These are phyloP conservation scores for Gila robusta DNA, from an alignment of 2,797 vertebrate species.

Conservation along the genomic window DNA sequence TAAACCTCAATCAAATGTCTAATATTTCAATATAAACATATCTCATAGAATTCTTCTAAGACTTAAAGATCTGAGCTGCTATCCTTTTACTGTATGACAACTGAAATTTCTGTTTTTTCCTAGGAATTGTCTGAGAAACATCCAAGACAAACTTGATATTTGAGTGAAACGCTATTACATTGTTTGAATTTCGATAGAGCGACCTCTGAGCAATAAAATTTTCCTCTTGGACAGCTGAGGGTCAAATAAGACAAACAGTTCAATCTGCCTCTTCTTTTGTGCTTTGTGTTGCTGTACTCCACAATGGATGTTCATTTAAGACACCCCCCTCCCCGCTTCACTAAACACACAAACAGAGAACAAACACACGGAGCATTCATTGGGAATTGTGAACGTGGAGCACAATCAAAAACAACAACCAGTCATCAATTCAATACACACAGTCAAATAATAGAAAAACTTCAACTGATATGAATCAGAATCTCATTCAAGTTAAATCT, in stretches of 20 bases:
- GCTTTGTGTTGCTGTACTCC: conserved; percentile 57
- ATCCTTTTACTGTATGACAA: not conserved
- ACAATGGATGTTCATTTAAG: conserved; percentile 63
- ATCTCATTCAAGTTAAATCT: not conserved
- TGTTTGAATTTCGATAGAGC: not conserved
- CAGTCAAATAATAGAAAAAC: not conserved
- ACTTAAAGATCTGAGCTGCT: not conserved
- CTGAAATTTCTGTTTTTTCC: not conserved
- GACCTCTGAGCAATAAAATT: conserved; percentile 12
- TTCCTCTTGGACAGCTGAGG: conserved; percentile 43
- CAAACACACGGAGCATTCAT: conserved; percentile 63
- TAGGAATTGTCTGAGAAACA: not conserved
- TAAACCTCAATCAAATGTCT: not conserved
- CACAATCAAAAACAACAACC: conserved; percentile 7
- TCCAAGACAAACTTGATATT: not conserved
- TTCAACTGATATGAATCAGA: not conserved
- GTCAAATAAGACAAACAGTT: conserved; percentile 63
- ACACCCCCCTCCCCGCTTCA: not conserved
- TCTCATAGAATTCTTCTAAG: not conserved
- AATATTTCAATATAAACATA: not conserved
- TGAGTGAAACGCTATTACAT: not conserved
- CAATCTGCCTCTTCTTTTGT: conserved; percentile 61
- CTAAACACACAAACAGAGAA: conserved; percentile 13
- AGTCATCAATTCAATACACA: conserved; percentile 8
- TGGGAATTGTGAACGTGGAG: conserved; percentile 4